These are phyloP conservation scores for Mamestra brassicae DNA, from an alignment of 2,888 invertebrate genomes.

Conservation along the genomic window DNA sequence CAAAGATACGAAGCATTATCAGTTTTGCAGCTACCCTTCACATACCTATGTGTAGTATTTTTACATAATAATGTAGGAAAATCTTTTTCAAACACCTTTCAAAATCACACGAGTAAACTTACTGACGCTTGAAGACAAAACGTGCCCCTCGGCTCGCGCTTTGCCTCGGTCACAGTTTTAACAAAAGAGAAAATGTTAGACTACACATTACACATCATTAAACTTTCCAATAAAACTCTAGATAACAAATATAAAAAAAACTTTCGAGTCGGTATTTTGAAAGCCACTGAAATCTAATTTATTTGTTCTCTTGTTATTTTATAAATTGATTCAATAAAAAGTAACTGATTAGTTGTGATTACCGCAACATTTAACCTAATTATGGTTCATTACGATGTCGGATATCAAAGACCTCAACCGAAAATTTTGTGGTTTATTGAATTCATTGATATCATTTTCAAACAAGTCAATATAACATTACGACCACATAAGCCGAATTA, in stretches of 20 bases:
- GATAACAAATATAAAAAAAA: no score
- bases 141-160: background rate
- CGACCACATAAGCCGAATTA: background rate
- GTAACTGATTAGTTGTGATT: background rate
- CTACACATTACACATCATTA: background rate
- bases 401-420: background rate
- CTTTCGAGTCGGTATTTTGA: background rate
- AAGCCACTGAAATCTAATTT: background rate
- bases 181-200: background rate
- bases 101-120: background rate
- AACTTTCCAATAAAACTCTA: no score
- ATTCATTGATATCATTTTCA: background rate
- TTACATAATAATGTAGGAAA: background rate
- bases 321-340: background rate
- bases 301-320: background rate
- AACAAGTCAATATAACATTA: conserved; percentile 4
- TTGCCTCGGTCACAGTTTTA: background rate
- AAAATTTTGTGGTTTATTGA: background rate
- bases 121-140: background rate
- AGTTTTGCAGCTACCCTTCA: background rate
- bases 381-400: background rate
- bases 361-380: conserved; percentile 2
- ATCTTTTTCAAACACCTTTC: background rate
- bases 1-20: conserved; percentile 6
- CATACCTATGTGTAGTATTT: background rate